Base-by-base conservation (phyloP, 1,140 invertebrate genomes). In the Caenorhabditis remanei region DNA sequence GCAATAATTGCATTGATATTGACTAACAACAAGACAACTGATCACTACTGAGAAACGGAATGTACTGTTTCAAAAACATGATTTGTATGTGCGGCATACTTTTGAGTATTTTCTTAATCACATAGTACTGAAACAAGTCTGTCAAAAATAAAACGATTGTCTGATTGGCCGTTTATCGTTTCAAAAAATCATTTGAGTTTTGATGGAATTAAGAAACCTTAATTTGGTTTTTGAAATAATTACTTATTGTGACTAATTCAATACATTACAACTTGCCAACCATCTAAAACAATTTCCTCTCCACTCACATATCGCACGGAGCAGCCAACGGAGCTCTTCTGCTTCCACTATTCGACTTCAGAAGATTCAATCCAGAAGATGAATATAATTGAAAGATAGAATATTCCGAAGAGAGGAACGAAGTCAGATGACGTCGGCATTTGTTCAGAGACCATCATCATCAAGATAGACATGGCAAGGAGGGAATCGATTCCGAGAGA, bases 391-490 rank as follows among this genome's bases (percentile, higher is more conserved):
- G 91, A 87, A 11, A 92, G 86, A 83, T 92, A 92, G 87, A 92
- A 92, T 55, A 65, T 85, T 83, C 91, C 91, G 75, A 92, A 92
- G 13, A 92, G 85, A 24, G 91, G 91, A 53, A 92, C 88, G 82
- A 90, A 92, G 79, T 92, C 91, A n/a, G 79, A 86, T 14, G 88
- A 90, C 1, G 88, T 91, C 16, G 90, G 90, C 89, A 92, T 90
- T 86, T 91, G 90, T 61, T 91, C 90, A 24, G 83, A 85, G 40
- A 90, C 90, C 91, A 92, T 92, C 63, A 90, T 88, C 89, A 92
- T 90, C 41, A 92, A 86, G 88, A 93, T 92, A 46, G 88, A 90
- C 91, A 92, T 92, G n/a, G 91, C 91, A n/a, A 92, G 88, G 13
- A 92, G 90, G 56, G 91, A 92, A 87, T 92, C 91, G 48, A 92